phyloP scores from a whole-genome alignment of 1,140 invertebrate genomes.

The Lysiphlebus fabarum region DNA sequence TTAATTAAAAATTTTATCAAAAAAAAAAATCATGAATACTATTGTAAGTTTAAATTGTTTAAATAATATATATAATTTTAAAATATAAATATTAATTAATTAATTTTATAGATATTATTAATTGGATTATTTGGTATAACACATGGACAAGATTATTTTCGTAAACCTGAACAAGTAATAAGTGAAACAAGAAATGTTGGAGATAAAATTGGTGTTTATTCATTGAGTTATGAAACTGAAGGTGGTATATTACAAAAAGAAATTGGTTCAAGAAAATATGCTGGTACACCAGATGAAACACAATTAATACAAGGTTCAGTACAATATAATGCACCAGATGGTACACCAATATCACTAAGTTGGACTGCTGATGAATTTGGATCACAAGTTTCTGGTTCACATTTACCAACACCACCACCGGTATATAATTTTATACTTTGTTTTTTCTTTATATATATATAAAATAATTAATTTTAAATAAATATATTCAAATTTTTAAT shows the following conservation, averaged over 20 bases:
- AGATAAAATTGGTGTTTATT: conserved; percentile 47
- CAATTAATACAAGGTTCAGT: conserved; percentile 58
- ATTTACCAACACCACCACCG: conserved; percentile 56
- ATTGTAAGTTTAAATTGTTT: background rate
- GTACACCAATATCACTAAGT: conserved; percentile 51
- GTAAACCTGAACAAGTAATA: conserved; percentile 47
- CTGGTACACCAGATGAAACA: conserved; percentile 49
- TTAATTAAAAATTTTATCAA: too few species aligned
- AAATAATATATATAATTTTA: conserved; percentile 2
- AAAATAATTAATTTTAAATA: too few species aligned
- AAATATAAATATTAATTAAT: conserved; percentile 8
- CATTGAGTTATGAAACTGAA: conserved; percentile 53
- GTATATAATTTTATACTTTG: too few species aligned
- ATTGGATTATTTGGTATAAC: background rate
- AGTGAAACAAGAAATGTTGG: conserved; percentile 42
- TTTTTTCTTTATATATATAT: too few species aligned
- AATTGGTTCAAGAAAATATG: conserved; percentile 51
- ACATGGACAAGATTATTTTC: conserved; percentile 42
- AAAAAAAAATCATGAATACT: background rate
- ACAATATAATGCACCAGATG: conserved; percentile 59
- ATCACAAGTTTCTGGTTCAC: conserved; percentile 58
- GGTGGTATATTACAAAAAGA: conserved; percentile 55
- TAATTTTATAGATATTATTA: conserved; percentile 8
- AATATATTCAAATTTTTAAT: too few species aligned
- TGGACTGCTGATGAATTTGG: conserved; percentile 58